A percentile compares a stretch with the other conserved stretches of the same genome.
phyloP scores from a whole-genome alignment of 2,797 vertebrate genomes.

The Onychomys leucogaster region DNA sequence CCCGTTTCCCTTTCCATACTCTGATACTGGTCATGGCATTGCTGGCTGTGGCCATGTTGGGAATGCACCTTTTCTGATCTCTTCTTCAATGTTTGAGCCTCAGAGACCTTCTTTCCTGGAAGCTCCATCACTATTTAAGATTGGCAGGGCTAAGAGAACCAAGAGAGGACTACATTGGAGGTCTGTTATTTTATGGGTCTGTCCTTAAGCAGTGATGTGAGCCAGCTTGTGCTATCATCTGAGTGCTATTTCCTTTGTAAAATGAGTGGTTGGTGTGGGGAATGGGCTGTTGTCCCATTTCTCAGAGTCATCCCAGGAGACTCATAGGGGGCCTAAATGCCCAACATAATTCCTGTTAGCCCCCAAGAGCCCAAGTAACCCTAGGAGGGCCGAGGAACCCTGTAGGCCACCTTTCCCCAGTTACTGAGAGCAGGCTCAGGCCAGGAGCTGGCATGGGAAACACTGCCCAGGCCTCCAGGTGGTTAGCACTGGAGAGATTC shows the following conservation, averaged over 20 bases:
- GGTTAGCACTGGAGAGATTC: neutral
- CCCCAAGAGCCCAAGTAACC: neutral
- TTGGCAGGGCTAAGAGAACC: neutral
- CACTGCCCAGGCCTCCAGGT: neutral
- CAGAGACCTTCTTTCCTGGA: neutral
- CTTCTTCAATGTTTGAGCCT: neutral
- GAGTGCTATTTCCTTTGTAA: neutral
- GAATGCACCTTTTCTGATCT: neutral
- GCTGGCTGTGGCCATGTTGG: neutral
- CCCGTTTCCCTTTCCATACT: neutral
- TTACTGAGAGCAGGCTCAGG: neutral
- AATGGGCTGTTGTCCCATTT: neutral
- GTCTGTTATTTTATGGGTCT: neutral
- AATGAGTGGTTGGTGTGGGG: neutral
- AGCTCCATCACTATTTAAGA: neutral
- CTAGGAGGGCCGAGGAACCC: neutral
- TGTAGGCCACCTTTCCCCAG: neutral
- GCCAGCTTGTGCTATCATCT: neutral
- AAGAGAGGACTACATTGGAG: neutral
- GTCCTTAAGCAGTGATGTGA: neutral
- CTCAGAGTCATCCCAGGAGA: neutral
- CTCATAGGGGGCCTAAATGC: neutral
- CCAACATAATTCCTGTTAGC: neutral
- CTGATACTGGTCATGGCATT: neutral
- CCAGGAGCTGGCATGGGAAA: neutral